phyloP scores from a whole-genome alignment of 2,797 vertebrate species.

The Leuciscus waleckii region DNA sequence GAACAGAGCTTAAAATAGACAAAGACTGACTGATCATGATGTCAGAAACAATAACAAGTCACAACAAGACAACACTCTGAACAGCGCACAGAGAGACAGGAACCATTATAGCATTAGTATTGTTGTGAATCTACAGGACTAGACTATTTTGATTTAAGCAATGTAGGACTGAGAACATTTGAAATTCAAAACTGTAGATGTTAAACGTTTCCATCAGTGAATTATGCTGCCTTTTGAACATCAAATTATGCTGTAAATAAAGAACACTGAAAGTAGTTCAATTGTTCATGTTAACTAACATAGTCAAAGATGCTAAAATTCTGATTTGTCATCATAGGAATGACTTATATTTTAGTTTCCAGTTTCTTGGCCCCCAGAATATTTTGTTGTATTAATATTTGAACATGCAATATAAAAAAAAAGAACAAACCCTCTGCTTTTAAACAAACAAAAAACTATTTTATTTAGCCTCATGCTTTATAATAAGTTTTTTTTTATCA shows the following conservation, averaged over 20 bases:
- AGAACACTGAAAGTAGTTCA: background rate
- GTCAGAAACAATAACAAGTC: conserved; percentile 27
- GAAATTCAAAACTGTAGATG: background rate
- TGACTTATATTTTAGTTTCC: background rate
- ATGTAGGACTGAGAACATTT: background rate
- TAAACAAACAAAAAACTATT: no score
- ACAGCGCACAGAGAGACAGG: background rate
- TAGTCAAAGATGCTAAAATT: no score
- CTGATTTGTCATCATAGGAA: background rate
- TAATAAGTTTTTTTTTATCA: no score
- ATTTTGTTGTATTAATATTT: no score
- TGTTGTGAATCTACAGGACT: background rate
- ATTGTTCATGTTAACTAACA: background rate
- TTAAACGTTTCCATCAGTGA: conserved; percentile 1
- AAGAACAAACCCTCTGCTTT: no score
- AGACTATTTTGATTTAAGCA: background rate
- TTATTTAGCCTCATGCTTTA: no score
- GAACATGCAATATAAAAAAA: no score
- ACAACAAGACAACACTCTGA: conserved; percentile 25
- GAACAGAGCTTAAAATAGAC: conserved; percentile 26
- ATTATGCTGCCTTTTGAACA: background rate
- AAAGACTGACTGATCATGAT: conserved; percentile 36
- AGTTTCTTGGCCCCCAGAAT: no score
- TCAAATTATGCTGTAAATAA: background rate
- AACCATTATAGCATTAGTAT: conserved; percentile 2